Base-by-base conservation (phyloP, 2,797 vertebrate species). In the Acipenser transmontanus region DNA sequence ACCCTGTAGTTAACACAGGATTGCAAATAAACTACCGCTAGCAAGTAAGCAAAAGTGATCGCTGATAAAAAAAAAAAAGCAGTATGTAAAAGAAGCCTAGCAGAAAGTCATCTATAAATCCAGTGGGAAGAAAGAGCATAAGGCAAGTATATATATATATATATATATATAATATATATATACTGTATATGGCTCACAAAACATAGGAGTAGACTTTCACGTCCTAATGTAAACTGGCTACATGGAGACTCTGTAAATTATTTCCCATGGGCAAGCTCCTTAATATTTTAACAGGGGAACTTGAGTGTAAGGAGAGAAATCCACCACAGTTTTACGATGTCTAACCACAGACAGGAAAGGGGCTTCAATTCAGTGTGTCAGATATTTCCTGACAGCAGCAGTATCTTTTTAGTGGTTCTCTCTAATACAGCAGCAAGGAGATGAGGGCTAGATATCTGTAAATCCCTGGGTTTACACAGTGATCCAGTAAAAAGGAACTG, bases 191-290 rank as follows among this genome's bases (percentile, higher is more conserved):
- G 77, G 66, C 71, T 77, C 75, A 77, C 68, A 74, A 62, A 66
- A 76, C 63, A 71, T 71, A 72, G 81, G 8, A 76, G 10, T 11
- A 2, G 70, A 77, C 69, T 82, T 81, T 75, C 68, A 65, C 71
- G 84, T 85, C 77, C 71, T 67, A 67, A 77, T 73, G 72, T 84
- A 84, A 86, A 80, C 75, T 82, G 73, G 63, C 74, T 77, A 74
- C 76, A 62, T 73, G 71, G 71, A 76, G 56, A 62, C 71, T 69
- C 71, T 74, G 49, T 67, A 52, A 65, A 77, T 68, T 66, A 64
- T 70, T 77, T 78, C 71, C 68, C 74, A 9, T 6, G 66, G 61
- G 72, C 74, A 34, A 13, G 49, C 52, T 69, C 76, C 70, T 81
- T 77, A 76, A 78, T 81, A 77, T 86, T 84, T 85, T 76, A 84